phyloP scores from a whole-genome alignment of 2,113 vertebrate genomes.

The Phylloscopus whistleri region DNA sequence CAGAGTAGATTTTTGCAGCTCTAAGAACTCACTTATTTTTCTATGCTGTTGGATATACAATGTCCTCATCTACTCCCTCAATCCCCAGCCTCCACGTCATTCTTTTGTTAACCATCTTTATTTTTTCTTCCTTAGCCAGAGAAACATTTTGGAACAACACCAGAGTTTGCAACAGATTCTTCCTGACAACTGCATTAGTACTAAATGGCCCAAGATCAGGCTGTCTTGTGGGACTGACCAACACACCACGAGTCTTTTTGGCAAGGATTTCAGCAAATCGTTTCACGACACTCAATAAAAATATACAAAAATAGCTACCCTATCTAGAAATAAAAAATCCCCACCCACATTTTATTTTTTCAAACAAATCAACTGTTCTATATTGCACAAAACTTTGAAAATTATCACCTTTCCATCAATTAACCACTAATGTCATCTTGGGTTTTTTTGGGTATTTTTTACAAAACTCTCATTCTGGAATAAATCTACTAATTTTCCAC shows the following conservation, averaged over 20 bases:
- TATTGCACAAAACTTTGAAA: not conserved
- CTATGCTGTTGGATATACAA: not conserved
- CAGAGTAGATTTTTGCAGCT: not conserved
- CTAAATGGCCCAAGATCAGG: constrained; percentile 2
- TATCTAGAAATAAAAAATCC: not conserved
- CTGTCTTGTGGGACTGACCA: not conserved
- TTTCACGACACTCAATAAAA: not conserved
- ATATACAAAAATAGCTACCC: not conserved
- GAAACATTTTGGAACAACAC: not conserved
- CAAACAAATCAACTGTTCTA: not conserved
- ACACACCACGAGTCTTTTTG: not conserved
- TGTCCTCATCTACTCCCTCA: not conserved
- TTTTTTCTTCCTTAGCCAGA: not conserved
- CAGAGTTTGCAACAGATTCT: not conserved
- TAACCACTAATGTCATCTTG: not conserved
- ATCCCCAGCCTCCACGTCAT: accelerated
- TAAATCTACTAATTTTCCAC: not conserved
- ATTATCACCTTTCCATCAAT: not conserved
- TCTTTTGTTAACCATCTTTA: not conserved
- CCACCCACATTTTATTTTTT: not conserved
- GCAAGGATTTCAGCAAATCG: not conserved
- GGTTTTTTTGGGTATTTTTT: not conserved
- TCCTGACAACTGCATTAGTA: constrained; percentile 19
- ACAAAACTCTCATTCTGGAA: not conserved
- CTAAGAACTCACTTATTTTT: not conserved